These are phyloP conservation scores for Probosciger aterrimus DNA, from an alignment of 2,113 vertebrate species.

Conservation along the genomic window DNA sequence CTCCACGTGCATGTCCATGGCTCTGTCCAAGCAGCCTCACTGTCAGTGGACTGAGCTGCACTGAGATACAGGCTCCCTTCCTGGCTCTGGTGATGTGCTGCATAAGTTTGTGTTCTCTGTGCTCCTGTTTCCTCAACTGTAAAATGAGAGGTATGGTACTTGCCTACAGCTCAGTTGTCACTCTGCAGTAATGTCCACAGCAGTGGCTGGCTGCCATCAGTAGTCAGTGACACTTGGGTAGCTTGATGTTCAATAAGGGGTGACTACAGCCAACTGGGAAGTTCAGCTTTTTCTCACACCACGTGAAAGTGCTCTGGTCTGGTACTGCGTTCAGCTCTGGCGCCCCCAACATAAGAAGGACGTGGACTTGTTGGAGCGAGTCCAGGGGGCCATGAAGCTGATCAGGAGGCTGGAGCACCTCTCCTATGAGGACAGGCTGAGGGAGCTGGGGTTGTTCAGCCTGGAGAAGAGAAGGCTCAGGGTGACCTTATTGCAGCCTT, in stretches of 20 bases:
- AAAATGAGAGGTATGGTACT: not conserved
- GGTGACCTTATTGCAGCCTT: not conserved
- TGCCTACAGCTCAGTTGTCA: not conserved
- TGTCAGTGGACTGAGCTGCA: not conserved
- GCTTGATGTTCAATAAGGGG: not conserved
- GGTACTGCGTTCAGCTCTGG: not conserved
- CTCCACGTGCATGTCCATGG: accelerated
- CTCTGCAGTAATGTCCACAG: not conserved
- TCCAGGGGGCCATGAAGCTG: not conserved
- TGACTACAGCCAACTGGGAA: not conserved
- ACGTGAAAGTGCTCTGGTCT: not conserved
- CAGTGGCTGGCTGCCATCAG: not conserved
- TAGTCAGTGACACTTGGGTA: not conserved
- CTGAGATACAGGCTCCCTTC: not conserved
- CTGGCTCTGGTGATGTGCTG: accelerated
- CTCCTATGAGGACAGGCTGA: not conserved
- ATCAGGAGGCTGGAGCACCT: not conserved
- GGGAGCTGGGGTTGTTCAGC: not conserved
- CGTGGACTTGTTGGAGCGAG: not conserved
- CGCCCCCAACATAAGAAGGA: not conserved
- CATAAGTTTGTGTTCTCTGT: not conserved
- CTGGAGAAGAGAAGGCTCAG: not conserved
- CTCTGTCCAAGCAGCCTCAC: not conserved
- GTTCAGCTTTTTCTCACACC: not conserved
- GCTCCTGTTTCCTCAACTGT: not conserved